phyloP scores from a whole-genome alignment of 2,797 vertebrate species.

The Callimico goeldii region DNA sequence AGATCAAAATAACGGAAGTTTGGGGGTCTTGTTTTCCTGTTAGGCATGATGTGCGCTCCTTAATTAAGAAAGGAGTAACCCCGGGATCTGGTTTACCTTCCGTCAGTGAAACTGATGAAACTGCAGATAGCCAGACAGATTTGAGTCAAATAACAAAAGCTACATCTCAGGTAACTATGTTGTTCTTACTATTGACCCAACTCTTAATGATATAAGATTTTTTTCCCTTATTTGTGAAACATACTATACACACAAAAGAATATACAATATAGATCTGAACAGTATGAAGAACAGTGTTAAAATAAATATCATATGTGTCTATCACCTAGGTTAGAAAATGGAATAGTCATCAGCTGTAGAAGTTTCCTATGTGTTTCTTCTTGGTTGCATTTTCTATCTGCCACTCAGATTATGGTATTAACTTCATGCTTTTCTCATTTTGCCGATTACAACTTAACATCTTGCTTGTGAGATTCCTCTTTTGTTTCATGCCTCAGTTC shows the following conservation, averaged over 20 bases:
- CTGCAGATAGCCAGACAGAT: slow-evolving; percentile 57
- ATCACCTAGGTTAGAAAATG: background rate
- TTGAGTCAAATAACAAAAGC: slow-evolving; percentile 40
- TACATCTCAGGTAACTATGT: slow-evolving; percentile 84
- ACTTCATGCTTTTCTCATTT: background rate
- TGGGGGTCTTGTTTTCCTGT: slow-evolving; percentile 32
- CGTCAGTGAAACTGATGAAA: slow-evolving; percentile 88
- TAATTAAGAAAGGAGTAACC: slow-evolving; percentile 74
- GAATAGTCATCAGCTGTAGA: background rate
- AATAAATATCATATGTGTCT: background rate
- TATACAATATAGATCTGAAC: background rate
- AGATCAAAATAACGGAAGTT: background rate
- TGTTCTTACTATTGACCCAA: background rate
- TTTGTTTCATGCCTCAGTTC: background rate
- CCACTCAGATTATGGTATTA: background rate
- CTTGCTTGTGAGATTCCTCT: background rate
- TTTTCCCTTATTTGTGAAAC: background rate
- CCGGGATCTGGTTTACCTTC: slow-evolving; percentile 80
- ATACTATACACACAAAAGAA: background rate
- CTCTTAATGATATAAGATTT: background rate
- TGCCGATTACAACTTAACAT: background rate
- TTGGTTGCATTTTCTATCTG: background rate
- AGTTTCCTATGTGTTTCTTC: background rate
- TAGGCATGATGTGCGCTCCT: slow-evolving; percentile 71
- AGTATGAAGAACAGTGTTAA: background rate